Percentiles rank a stretch among this genome's conserved stretches.
Evolutionary conservation across 2,113 vertebrate species (phyloP).

Genomic region (Bombycilla garrulus): DNA sequence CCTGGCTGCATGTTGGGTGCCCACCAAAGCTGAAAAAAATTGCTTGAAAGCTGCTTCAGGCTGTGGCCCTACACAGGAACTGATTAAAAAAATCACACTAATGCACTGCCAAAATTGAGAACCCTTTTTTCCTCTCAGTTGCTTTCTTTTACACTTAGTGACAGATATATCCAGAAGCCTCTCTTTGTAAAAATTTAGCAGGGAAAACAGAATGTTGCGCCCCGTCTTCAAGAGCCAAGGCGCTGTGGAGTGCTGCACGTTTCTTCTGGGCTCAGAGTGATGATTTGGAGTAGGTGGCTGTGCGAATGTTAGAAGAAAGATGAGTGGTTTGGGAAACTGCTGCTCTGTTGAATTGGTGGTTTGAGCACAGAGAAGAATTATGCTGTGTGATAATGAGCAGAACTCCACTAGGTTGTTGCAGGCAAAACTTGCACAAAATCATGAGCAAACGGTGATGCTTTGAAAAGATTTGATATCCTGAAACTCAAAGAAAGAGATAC

Average conservation of each 20-base stretch:
- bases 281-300: neutral
- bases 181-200: neutral
- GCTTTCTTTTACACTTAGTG: neutral
- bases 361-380: neutral
- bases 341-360: neutral
- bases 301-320: neutral
- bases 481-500: neutral
- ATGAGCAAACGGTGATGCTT: neutral
- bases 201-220: neutral
- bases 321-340: neutral
- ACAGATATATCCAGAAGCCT: neutral
- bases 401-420: neutral
- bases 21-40: neutral
- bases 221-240: neutral
- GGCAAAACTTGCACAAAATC: neutral
- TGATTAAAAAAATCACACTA: neutral
- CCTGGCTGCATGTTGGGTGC: rapidly evolving
- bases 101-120: neutral
- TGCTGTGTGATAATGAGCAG: neutral
- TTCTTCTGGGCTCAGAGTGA: neutral
- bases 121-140: neutral
- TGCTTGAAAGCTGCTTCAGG: neutral
- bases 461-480: neutral
- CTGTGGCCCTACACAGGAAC: neutral
- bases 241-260: rapidly evolving